Evolutionary conservation across 2,797 vertebrate genomes (phyloP), one percentile per base, ranked within the genome.

Genomic region (Carapus acus): DNA sequence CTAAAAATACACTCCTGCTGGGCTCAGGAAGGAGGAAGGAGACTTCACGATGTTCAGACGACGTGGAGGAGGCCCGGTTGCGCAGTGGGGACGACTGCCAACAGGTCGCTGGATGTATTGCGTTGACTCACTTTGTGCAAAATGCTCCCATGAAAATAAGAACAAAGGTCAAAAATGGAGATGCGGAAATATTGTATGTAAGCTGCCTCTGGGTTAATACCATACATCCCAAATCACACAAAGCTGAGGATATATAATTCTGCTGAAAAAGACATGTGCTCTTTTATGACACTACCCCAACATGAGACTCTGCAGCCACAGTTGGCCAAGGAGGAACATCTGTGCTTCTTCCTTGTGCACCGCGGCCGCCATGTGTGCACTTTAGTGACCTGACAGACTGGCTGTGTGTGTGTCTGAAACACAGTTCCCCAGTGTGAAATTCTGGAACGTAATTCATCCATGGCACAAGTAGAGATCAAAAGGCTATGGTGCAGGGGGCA

Each of bases 371-470:
- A 74, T 77, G 73, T 74, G 76, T 74, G 74, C 67, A 73, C 78
- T 66, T 74, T 54, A 58, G 73, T 82, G 79, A 83, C 76, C 75
- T 62, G 67, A 75, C 73, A 79, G 78, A 66, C 74, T 43, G 29
- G 57, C 74, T 76, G 81, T 77, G 77, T 78, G n/a, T n/a, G 69
- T 68, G 75, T 76, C 62, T 77, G 62, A 80, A 82, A 77, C 82
- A 79, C 77, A 67, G 76, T 77, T 83, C 74, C 78, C 75, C 71
- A 75, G 85, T 83, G 83, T 82, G 83, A 86, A 86, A 87, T 86
- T 84, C 86, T 88, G 83, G 74, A 84, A 78, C 55, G 77, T 81
- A 87, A 87, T 86, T 88, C 85, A 87, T 85, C 85, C 86, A 77
- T 84, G 76, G 81, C 82, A 67, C 76, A 83, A 83, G 78, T 67